These are phyloP conservation scores for Drosophila yooni DNA, from an alignment of 2,888 invertebrate species.

Conservation along the genomic window DNA sequence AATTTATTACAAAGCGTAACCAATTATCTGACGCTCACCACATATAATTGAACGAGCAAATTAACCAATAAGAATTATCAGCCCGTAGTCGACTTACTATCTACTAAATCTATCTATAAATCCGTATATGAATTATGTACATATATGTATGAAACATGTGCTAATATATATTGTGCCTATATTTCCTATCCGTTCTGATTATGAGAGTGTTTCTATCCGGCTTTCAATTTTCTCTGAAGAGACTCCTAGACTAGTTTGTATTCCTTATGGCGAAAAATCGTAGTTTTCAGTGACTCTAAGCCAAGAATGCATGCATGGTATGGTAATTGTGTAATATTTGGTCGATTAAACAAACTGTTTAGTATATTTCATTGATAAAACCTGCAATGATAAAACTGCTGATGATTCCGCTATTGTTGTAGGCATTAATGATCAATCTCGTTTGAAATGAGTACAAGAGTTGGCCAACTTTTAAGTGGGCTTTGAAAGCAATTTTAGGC, in stretches of 20 bases:
- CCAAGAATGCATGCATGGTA: not conserved
- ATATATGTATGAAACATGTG: constrained; percentile 12
- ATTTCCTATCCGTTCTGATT: constrained; percentile 13
- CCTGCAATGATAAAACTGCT: not conserved
- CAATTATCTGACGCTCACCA: constrained; percentile 17
- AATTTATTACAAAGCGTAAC: constrained; percentile 17
- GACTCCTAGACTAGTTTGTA: not conserved
- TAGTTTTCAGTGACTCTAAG: constrained; percentile 1
- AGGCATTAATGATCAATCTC: constrained; percentile 9
- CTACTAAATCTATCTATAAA: not conserved
- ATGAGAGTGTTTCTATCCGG: constrained; percentile 11
- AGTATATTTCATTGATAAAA: constrained; percentile 13
- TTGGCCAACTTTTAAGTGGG: constrained; percentile 2
- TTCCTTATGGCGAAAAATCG: constrained; percentile 1
- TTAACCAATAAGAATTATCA: constrained; percentile 21
- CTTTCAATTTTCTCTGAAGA: not conserved
- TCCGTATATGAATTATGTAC: not conserved
- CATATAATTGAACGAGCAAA: constrained; percentile 3
- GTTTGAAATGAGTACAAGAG: not conserved
- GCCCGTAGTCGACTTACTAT: not conserved
- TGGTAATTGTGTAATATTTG: constrained; percentile 12
- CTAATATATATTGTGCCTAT: constrained; percentile 26
- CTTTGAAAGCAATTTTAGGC: constrained; percentile 4
- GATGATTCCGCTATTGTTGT: not conserved
- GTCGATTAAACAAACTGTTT: constrained; percentile 16